These are phyloP conservation scores for Drosophila sulfurigaster DNA, from an alignment of 1,140 invertebrate genomes.

Conservation along the genomic window DNA sequence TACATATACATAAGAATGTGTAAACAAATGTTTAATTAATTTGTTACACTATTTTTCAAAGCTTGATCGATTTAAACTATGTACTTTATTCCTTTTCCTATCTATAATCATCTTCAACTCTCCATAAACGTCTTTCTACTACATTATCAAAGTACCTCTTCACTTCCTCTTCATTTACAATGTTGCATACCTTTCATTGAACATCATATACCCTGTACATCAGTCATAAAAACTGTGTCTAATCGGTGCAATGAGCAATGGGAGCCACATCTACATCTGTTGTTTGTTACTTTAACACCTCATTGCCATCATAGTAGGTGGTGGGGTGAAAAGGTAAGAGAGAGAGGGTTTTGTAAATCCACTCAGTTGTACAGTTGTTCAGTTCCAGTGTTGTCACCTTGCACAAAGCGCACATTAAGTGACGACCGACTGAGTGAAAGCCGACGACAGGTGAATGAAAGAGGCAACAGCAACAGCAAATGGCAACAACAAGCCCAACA, in stretches of 20 bases:
- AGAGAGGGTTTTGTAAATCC: slow-evolving; percentile 27
- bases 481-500: slow-evolving; percentile 6
- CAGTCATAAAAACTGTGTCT: slow-evolving; percentile 18
- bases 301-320: slow-evolving; percentile 40
- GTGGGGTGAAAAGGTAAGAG: not conserved
- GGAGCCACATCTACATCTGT: slow-evolving; percentile 48
- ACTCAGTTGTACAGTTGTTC: slow-evolving; percentile 37
- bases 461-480: slow-evolving; percentile 9
- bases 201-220: not conserved
- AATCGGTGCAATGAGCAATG: slow-evolving; percentile 32
- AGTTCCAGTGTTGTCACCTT: slow-evolving; percentile 31
- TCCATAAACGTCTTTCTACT: too few relatives aligned
- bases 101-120: too few relatives aligned
- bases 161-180: not conserved
- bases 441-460: slow-evolving; percentile 58
- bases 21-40: not conserved
- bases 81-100: too few relatives aligned
- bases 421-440: slow-evolving; percentile 31
- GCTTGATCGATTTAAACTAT: too few relatives aligned
- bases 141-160: too few relatives aligned
- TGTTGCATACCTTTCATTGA: not conserved
- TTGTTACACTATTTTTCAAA: not conserved
- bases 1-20: not conserved
- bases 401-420: slow-evolving; percentile 48
- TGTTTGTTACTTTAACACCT: slow-evolving; percentile 59